Conservation (phyloP, 2,797 vertebrate genomes). For the Danio aesculapii region DNA sequence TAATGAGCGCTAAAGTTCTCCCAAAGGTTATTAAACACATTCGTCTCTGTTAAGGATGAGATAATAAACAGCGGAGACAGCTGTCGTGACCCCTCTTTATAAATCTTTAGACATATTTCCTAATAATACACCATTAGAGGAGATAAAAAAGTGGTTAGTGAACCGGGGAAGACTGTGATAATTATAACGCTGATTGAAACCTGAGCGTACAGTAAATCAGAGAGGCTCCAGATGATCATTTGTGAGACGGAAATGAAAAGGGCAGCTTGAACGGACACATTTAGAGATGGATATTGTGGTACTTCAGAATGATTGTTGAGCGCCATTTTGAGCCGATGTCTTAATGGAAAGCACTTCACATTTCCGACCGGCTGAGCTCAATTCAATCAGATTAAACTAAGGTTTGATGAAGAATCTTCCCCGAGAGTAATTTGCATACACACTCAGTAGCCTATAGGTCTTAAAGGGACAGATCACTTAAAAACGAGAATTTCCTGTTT, state of each 20-base stretch:
- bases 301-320: slow-evolving; percentile 10
- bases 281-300: slow-evolving; percentile 1
- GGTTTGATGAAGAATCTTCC: background rate
- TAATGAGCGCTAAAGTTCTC: slow-evolving; percentile 33
- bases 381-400: background rate
- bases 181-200: slow-evolving; percentile 44
- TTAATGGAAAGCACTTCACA: background rate
- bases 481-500: too few relatives aligned
- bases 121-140: slow-evolving; percentile 41
- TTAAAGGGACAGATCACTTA: background rate
- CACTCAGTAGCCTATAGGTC: background rate
- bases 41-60: slow-evolving; percentile 23
- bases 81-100: background rate
- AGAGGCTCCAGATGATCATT: background rate
- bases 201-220: background rate
- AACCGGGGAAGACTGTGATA: slow-evolving; percentile 8
- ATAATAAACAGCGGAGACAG: background rate
- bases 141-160: slow-evolving; percentile 22
- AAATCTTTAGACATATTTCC: slow-evolving; percentile 27
- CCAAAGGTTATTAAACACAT: slow-evolving; percentile 54
- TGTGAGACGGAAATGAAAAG: background rate
- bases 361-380: background rate
- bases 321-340: background rate
- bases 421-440: background rate
- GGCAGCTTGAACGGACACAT: background rate